A percentile compares a stretch with the other conserved stretches of the same genome.
Evolutionary conservation across 2,888 invertebrate species (phyloP).

Genomic region (Mactromeris polynyma): DNA sequence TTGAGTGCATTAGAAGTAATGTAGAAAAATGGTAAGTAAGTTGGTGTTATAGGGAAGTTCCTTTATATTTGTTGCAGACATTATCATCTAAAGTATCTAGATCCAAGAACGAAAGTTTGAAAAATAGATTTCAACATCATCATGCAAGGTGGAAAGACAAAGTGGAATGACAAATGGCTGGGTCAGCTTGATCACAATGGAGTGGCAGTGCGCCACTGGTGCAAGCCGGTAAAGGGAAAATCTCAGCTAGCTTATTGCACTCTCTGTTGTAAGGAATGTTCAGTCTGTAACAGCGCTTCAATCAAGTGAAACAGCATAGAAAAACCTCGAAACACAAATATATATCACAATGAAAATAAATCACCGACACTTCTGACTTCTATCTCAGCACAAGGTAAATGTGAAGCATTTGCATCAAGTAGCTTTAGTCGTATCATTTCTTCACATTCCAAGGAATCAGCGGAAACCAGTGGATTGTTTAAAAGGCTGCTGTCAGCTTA

Average conservation of each 20-base stretch:
- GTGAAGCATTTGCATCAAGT: neutral
- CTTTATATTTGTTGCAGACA: too few species aligned
- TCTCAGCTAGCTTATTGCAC: slow-evolving; percentile 24
- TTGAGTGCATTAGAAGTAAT: too few species aligned
- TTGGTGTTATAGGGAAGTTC: too few species aligned
- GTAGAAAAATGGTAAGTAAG: too few species aligned
- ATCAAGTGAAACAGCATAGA: slow-evolving; percentile 27
- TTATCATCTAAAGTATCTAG: too few species aligned
- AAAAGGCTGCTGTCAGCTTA: slow-evolving; percentile 3
- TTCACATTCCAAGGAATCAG: slow-evolving; percentile 8
- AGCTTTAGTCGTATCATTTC: slow-evolving; percentile 1
- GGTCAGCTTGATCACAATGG: too few species aligned
- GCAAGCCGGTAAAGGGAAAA: slow-evolving; percentile 18
- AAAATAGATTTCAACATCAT: too few species aligned
- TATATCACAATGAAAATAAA: slow-evolving; percentile 5
- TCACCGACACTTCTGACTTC: neutral
- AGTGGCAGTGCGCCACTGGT: neutral
- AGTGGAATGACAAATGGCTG: too few species aligned
- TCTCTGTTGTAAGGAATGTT: slow-evolving; percentile 8
- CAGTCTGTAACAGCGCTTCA: slow-evolving; percentile 4
- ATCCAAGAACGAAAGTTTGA: too few species aligned
- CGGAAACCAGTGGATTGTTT: neutral
- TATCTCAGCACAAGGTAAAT: neutral
- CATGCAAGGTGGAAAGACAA: too few species aligned
- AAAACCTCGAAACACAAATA: slow-evolving; percentile 21